These are phyloP conservation scores for Scytalopus superciliaris DNA, from an alignment of 2,113 vertebrate genomes.

Conservation along the genomic window DNA sequence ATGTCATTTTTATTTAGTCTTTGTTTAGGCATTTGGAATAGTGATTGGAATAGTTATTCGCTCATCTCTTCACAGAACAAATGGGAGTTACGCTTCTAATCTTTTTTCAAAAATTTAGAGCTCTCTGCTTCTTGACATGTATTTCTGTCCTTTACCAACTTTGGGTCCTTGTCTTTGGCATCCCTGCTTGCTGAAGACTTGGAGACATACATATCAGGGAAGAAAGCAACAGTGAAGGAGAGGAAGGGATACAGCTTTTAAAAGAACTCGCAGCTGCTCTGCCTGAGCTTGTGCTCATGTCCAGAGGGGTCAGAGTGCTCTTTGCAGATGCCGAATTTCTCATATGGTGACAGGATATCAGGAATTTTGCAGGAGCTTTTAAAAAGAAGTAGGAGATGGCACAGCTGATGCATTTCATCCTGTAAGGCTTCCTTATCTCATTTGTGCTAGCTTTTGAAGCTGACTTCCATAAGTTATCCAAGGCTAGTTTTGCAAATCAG, in stretches of 20 bases:
- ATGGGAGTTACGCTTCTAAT: background rate
- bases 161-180: background rate
- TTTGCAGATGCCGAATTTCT: background rate
- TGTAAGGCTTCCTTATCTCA: background rate
- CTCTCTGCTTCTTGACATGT: background rate
- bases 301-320: background rate
- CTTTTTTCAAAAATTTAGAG: background rate
- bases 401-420: background rate
- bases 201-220: rapidly evolving
- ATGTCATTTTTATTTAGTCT: background rate
- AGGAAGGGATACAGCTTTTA: background rate
- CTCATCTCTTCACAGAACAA: background rate
- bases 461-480: background rate
- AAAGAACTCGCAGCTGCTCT: background rate
- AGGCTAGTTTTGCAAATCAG: background rate
- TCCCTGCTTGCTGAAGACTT: background rate
- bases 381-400: background rate
- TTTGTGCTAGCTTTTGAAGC: background rate
- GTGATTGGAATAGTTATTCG: background rate
- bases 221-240: background rate
- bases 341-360: background rate
- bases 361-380: background rate
- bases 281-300: background rate
- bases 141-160: background rate
- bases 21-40: background rate